These are phyloP conservation scores for Prunella himalayana DNA, from an alignment of 2,113 vertebrate species.

Conservation along the genomic window DNA sequence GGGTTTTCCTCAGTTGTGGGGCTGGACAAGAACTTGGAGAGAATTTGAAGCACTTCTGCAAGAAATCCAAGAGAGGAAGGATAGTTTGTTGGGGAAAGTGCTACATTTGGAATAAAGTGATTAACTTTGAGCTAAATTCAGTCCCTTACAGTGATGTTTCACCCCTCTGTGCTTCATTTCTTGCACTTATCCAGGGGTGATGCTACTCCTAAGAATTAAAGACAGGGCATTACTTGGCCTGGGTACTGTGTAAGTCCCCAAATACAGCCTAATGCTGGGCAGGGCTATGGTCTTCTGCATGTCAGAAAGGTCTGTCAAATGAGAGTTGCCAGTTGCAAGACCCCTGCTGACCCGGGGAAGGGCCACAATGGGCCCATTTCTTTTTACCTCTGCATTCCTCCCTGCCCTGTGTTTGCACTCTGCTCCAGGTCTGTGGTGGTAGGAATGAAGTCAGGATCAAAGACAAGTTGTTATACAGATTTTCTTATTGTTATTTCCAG, in stretches of 20 bases:
- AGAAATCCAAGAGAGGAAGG: background rate
- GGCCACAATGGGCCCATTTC: background rate
- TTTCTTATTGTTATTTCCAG: background rate
- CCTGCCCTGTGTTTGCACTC: background rate
- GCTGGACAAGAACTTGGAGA: background rate
- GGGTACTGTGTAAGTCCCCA: background rate
- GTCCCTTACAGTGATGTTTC: background rate
- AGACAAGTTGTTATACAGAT: background rate
- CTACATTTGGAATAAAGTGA: background rate
- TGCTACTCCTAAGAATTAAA: background rate
- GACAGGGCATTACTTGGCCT: background rate
- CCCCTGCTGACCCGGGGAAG: background rate
- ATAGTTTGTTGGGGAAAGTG: background rate
- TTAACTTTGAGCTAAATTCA: background rate
- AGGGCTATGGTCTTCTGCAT: background rate
- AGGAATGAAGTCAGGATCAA: background rate
- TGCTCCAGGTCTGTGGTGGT: background rate
- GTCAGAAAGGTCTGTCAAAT: background rate
- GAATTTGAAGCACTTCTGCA: background rate
- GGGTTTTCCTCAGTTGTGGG: background rate
- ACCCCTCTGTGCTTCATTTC: background rate
- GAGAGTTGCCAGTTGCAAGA: background rate
- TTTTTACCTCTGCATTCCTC: background rate
- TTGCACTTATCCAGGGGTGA: background rate
- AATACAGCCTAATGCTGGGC: background rate